A percentile compares a stretch with the other conserved stretches of the same genome.
Conservation (phyloP, 2,888 invertebrate species). For the Eupeodes luniger region DNA sequence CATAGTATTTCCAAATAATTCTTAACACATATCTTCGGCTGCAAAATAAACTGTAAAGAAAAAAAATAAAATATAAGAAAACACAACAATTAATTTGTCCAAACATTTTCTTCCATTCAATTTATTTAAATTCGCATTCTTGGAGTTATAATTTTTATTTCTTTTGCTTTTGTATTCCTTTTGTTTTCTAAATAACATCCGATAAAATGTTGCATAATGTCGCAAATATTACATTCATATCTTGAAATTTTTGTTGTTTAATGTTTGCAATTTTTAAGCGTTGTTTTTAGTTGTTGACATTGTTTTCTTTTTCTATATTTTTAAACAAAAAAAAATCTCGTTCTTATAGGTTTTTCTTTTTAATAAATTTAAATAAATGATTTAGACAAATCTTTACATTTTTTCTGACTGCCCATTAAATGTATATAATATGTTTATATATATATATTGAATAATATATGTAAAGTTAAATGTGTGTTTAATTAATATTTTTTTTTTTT, state of each 20-base stretch:
- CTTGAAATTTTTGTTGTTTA: conserved; percentile 18
- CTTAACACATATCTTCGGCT: no score
- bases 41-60: background rate
- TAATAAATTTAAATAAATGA: conserved; percentile 75
- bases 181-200: conserved; percentile 37
- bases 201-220: conserved; percentile 36
- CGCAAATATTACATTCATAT: conserved; percentile 16
- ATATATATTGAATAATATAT: conserved; percentile 74
- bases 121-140: conserved; percentile 74
- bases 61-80: background rate
- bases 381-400: conserved; percentile 79
- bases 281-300: conserved; percentile 40
- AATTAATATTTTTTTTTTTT: conserved; percentile 69
- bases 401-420: conserved; percentile 79
- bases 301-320: conserved; percentile 10
- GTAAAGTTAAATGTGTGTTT: conserved; percentile 77
- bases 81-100: conserved; percentile 69
- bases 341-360: conserved; percentile 38
- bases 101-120: conserved; percentile 75
- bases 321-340: conserved; percentile 18
- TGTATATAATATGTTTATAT: conserved; percentile 69
- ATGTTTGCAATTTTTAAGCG: background rate
- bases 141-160: conserved; percentile 39
- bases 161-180: conserved; percentile 1
- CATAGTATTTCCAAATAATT: no score